phyloP scores from a whole-genome alignment of 2,797 vertebrate genomes.

The Danio albolineatus region DNA sequence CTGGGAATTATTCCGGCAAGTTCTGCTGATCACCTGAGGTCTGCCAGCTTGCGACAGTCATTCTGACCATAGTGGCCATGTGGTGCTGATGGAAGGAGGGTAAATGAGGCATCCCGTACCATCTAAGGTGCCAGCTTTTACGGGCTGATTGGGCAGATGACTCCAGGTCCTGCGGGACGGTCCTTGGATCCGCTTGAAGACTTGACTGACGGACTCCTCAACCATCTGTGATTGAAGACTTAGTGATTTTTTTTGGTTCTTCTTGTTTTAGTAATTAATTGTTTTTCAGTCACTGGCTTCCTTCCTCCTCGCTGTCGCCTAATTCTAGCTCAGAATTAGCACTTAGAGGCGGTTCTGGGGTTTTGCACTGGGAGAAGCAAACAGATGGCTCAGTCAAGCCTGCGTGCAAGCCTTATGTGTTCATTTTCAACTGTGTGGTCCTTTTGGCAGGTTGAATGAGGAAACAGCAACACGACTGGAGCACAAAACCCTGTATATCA shows the following conservation, averaged over 20 bases:
- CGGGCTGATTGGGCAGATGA: slow-evolving; percentile 66
- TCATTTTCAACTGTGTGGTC: slow-evolving; percentile 35
- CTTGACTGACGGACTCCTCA: slow-evolving; percentile 70
- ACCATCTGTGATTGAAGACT: slow-evolving; percentile 72
- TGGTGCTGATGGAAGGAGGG: slow-evolving; percentile 55
- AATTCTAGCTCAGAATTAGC: slow-evolving; percentile 39
- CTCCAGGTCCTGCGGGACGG: slow-evolving; percentile 68
- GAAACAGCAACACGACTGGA: background rate
- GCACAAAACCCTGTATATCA: background rate
- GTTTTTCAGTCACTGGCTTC: slow-evolving; percentile 64
- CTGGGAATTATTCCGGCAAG: slow-evolving; percentile 52
- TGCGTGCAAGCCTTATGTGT: slow-evolving; percentile 36
- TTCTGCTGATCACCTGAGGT: slow-evolving; percentile 55
- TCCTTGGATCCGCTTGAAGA: slow-evolving; percentile 54
- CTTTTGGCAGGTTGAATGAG: slow-evolving; percentile 33
- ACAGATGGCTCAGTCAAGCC: slow-evolving; percentile 51
- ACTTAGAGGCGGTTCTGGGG: slow-evolving; percentile 24
- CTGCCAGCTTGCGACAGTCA: slow-evolving; percentile 55
- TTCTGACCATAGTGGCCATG: slow-evolving; percentile 52
- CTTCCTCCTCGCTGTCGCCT: slow-evolving; percentile 20
- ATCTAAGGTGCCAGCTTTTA: slow-evolving; percentile 71
- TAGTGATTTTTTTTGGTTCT: slow-evolving; percentile 7
- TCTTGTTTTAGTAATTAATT: slow-evolving; percentile 69
- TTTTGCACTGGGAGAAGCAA: slow-evolving; percentile 30
- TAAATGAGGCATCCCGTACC: slow-evolving; percentile 69